Evolutionary conservation across 2,888 invertebrate genomes (phyloP).

Genomic region (Eulithis prunata): DNA sequence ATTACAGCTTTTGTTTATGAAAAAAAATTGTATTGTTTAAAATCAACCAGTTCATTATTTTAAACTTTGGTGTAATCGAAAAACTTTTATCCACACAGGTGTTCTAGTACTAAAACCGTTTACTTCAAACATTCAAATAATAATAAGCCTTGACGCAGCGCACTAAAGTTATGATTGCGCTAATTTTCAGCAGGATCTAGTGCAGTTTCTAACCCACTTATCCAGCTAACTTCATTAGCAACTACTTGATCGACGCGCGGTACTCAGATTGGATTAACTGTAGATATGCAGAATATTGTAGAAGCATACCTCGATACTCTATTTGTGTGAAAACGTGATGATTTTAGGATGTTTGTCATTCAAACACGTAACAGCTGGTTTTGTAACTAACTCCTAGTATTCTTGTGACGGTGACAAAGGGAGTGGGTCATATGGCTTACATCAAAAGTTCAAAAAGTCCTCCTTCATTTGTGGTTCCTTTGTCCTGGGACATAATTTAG

Average conservation of each 20-base stretch:
- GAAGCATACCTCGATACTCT: neutral
- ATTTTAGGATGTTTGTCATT: neutral
- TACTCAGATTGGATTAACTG: neutral
- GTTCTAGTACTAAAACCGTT: neutral
- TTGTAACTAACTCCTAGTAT: too few relatives aligned
- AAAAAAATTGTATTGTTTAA: too few relatives aligned
- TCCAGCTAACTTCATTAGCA: slow-evolving; percentile 16
- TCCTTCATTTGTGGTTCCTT: too few relatives aligned
- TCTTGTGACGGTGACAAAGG: too few relatives aligned
- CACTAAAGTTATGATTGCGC: slow-evolving; percentile 24
- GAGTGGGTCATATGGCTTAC: too few relatives aligned
- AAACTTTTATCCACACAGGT: too few relatives aligned
- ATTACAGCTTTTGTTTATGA: too few relatives aligned
- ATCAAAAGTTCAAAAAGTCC: too few relatives aligned
- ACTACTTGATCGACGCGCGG: slow-evolving; percentile 16
- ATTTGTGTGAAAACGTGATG: neutral
- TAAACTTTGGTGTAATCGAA: too few relatives aligned
- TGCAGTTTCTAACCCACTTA: slow-evolving; percentile 22
- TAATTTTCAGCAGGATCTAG: slow-evolving; percentile 20
- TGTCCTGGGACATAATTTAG: too few relatives aligned
- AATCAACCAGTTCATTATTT: too few relatives aligned
- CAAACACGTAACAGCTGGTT: too few relatives aligned
- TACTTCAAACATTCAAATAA: slow-evolving; percentile 1
- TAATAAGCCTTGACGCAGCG: neutral
- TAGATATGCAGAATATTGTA: neutral